A percentile compares a stretch with the other conserved stretches of the same genome.
phyloP scores from a whole-genome alignment of 1,140 invertebrate genomes.

The Bathynomus jamesi region DNA sequence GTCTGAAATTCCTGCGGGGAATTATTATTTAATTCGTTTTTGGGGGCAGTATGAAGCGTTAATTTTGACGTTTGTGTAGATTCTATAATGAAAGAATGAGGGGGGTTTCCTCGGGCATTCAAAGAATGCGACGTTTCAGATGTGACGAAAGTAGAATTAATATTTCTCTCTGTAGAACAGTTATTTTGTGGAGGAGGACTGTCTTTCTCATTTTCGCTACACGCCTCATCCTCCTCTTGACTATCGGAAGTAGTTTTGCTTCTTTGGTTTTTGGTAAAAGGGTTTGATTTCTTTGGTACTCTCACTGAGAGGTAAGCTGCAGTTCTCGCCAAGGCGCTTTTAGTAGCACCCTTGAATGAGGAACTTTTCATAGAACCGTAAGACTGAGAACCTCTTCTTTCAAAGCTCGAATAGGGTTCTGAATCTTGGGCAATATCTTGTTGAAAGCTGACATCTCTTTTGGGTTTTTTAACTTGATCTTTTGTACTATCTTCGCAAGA shows the following conservation, averaged over 20 bases:
- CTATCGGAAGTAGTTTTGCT: background rate
- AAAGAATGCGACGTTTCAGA: constrained; percentile 1
- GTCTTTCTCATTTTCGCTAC: background rate
- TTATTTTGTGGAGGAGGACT: background rate
- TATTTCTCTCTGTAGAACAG: background rate
- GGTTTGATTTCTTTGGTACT: constrained; percentile 4
- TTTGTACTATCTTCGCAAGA: background rate
- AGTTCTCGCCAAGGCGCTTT: constrained; percentile 20
- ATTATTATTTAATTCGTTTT: constrained; percentile 1
- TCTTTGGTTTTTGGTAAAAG: constrained; percentile 4
- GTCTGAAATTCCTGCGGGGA: background rate
- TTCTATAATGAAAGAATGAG: constrained; percentile 1
- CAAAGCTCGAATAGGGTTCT: background rate
- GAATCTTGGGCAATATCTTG: constrained; percentile 1
- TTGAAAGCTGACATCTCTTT: constrained; percentile 22
- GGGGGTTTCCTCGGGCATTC: background rate
- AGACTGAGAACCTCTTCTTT: constrained; percentile 24
- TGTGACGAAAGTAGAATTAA: constrained; percentile 13
- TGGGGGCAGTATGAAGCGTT: background rate
- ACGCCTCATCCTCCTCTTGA: background rate
- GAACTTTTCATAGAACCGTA: constrained; percentile 26
- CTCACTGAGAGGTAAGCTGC: constrained; percentile 30
- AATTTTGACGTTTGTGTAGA: background rate
- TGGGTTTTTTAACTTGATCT: constrained; percentile 8
- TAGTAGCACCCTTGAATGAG: constrained; percentile 13